Percentiles rank a stretch among this genome's conserved stretches.
These are phyloP conservation scores for Balanococcus diminutus DNA, from an alignment of 2,888 invertebrate genomes.

Conservation along the genomic window DNA sequence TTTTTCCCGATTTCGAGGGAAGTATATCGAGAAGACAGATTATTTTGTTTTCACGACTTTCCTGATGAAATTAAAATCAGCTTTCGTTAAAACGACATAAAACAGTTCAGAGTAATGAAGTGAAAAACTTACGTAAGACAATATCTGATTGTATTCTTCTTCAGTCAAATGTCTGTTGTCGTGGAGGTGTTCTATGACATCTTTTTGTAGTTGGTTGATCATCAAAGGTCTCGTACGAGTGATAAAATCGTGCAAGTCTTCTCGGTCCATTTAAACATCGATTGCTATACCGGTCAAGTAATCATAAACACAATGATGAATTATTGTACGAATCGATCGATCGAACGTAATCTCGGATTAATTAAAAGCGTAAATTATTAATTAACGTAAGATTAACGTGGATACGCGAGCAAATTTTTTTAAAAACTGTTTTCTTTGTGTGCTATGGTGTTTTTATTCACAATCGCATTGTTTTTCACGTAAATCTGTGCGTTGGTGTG, in stretches of 20 bases:
- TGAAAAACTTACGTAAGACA: neutral
- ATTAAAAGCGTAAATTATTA: neutral
- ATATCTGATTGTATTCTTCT: constrained; percentile 54
- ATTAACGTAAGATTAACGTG: neutral
- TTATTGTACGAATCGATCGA: too few relatives aligned
- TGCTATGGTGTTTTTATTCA: neutral
- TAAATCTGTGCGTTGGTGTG: neutral
- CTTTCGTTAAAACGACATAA: neutral
- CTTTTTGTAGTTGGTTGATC: constrained; percentile 57
- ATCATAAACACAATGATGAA: neutral
- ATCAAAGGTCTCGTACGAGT: constrained; percentile 43
- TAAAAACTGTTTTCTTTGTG: neutral
- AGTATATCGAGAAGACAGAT: constrained; percentile 56
- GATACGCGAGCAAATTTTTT: neutral
- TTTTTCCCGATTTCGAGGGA: constrained; percentile 47
- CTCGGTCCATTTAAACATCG: neutral
- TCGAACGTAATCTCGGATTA: neutral
- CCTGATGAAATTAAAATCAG: too few relatives aligned
- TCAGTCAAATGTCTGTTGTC: constrained; percentile 50
- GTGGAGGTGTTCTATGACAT: constrained; percentile 53
- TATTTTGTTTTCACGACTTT: constrained; percentile 52
- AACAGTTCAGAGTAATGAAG: neutral
- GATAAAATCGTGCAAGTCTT: constrained; percentile 43
- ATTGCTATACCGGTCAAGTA: neutral
- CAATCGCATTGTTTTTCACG: constrained; percentile 1